Evolutionary conservation across 2,888 invertebrate genomes (phyloP).

Genomic region (Ypsolopha sequella): DNA sequence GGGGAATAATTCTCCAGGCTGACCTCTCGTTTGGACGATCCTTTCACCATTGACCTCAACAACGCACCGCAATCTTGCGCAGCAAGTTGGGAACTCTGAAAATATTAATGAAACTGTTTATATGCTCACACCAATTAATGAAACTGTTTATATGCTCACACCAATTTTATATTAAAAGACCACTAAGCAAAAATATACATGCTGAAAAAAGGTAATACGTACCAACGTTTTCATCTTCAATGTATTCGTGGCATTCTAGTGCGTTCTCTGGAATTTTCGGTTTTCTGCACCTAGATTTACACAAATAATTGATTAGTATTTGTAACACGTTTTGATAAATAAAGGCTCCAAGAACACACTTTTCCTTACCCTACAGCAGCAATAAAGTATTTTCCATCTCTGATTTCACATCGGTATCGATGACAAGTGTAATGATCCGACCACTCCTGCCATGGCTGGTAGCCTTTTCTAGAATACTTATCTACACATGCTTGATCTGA

Average conservation of each 20-base stretch:
- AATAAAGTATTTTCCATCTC: constrained; percentile 62
- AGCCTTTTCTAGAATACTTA: constrained; percentile 64
- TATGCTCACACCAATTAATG: not conserved
- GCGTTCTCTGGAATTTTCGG: constrained; percentile 65
- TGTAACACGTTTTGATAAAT: not conserved
- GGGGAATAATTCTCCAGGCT: constrained; percentile 61
- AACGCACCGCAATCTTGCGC: constrained; percentile 54
- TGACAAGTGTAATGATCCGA: constrained; percentile 64
- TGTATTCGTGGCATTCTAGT: constrained; percentile 60
- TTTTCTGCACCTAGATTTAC: constrained; percentile 46
- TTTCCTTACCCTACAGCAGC: constrained; percentile 54
- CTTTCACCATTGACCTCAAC: constrained; percentile 60
- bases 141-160: not conserved
- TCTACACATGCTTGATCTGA: constrained; percentile 63
- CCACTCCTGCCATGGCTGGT: constrained; percentile 66
- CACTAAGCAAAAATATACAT: not conserved
- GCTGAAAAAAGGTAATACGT: constrained; percentile 14
- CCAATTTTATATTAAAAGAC: not conserved
- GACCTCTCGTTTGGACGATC: constrained; percentile 59
- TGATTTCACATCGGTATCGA: constrained; percentile 56
- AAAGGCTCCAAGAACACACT: not conserved
- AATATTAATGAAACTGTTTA: not conserved
- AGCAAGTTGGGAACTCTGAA: constrained; percentile 60
- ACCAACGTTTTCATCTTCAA: constrained; percentile 65
- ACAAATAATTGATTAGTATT: not conserved